Evolutionary conservation across 2,797 vertebrate genomes (phyloP).

Genomic region (Aulostomus chinensis): DNA sequence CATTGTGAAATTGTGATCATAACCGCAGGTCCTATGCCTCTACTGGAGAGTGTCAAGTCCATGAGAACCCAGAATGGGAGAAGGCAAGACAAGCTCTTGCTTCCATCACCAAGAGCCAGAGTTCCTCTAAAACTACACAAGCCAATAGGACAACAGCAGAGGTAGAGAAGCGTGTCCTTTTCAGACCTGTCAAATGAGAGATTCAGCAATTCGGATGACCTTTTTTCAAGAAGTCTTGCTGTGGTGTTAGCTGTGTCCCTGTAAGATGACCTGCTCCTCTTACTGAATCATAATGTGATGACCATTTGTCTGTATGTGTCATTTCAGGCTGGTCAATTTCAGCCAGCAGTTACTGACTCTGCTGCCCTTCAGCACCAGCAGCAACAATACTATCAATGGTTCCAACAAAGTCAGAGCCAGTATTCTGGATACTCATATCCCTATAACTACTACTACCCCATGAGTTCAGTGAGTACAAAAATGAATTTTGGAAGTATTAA

Average conservation of each 20-base stretch:
- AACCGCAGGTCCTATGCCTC: constrained; percentile 71
- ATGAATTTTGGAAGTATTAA: neutral
- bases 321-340: constrained; percentile 78
- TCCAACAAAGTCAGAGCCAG: constrained; percentile 83
- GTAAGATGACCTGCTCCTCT: neutral
- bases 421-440: constrained; percentile 87
- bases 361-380: constrained; percentile 74
- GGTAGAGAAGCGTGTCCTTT: constrained; percentile 30
- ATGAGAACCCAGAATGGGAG: constrained; percentile 95
- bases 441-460: constrained; percentile 86
- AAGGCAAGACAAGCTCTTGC: constrained; percentile 92
- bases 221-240: neutral
- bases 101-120: constrained; percentile 88
- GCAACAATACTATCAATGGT: constrained; percentile 85
- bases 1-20: too few species aligned
- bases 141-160: constrained; percentile 74
- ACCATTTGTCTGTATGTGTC: constrained; percentile 11
- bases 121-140: constrained; percentile 72
- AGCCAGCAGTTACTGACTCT: constrained; percentile 77
- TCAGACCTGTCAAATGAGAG: neutral
- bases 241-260: neutral
- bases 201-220: too few species aligned
- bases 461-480: constrained; percentile 71
- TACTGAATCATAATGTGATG: neutral
- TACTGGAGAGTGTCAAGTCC: constrained; percentile 78